phyloP scores from a whole-genome alignment of 1,140 invertebrate species.

The Calliphora vicina region DNA sequence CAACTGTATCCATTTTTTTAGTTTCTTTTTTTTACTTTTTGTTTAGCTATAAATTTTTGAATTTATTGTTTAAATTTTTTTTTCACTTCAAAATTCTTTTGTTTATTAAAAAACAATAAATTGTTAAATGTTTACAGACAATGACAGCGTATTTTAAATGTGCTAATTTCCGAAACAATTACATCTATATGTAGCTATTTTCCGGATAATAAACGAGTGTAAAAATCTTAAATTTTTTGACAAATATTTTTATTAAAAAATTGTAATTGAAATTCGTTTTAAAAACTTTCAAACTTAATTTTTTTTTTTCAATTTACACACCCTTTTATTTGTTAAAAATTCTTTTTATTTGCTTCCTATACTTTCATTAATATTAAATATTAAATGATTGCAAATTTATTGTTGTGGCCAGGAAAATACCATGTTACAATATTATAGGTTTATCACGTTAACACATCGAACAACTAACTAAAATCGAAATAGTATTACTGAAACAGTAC shows the following conservation, averaged over 20 bases:
- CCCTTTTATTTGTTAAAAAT: too few species aligned
- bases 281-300: background rate
- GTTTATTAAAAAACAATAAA: background rate
- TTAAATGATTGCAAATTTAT: constrained; percentile 3
- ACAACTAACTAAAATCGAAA: background rate
- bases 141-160: background rate
- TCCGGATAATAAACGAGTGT: background rate
- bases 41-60: background rate
- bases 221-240: background rate
- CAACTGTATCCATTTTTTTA: constrained; percentile 39
- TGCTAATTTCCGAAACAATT: background rate
- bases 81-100: background rate
- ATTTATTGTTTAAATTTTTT: background rate
- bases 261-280: too few species aligned
- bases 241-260: background rate
- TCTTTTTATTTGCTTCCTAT: background rate
- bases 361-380: background rate
- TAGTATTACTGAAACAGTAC: background rate
- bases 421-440: background rate
- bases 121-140: background rate
- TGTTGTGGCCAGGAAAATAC: background rate
- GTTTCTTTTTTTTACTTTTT: constrained; percentile 28
- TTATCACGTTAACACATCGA: background rate
- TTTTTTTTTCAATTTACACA: too few species aligned
- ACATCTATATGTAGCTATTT: background rate